Base-by-base conservation (phyloP, 2,888 invertebrate genomes). In the Rhimphoctona megacephalus region DNA sequence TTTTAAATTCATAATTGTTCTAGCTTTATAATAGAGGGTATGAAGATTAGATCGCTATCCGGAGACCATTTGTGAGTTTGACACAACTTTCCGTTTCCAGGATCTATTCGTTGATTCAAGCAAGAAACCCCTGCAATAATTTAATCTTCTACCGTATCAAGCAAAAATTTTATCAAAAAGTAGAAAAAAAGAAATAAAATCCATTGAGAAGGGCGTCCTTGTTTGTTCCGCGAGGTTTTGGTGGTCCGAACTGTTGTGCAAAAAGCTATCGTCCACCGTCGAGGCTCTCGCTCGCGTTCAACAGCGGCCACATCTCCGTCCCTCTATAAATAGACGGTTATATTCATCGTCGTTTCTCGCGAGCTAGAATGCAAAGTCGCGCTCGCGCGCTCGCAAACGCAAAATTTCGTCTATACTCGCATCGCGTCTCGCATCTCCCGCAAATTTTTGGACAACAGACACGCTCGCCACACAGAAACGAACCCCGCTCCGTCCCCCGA, bases 261-360 rank as follows among this genome's bases (percentile, higher is more conserved):
- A 57, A 57, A 57, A 22, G 57, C 57, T 22, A 57, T 25, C 11
- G 57, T 57, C 57, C 67, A 36, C 52, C 72, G 72, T 17, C 25
- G 52, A 39, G 74, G 74, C 43, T 39, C 49, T 74, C 57, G 57
- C 66, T 49, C 25, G 57, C 61, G 61, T 64, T 72, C 78, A 33
- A 46, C 52, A 43, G 77, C 64, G 57, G 73, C 70, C 83, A 84
- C 84, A 82, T 84, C 84, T 74, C 39, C 57, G 69, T 57, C 61
- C 25, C 78, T 83, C 81, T 88, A 88, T 82, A 86, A 85, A 88
- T 88, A 88, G 87, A 82, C 81, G 72, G 84, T 84, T 88, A 88
- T 86, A 88, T 88, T 83, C 85, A 86, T 86, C 82, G 83, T 87
- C 84, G 83, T 78, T 74, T 79, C 78, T 74, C 77, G 74, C 61